Evolutionary conservation across 1,140 invertebrate genomes (phyloP).

Genomic region (Steinernema feltiae): DNA sequence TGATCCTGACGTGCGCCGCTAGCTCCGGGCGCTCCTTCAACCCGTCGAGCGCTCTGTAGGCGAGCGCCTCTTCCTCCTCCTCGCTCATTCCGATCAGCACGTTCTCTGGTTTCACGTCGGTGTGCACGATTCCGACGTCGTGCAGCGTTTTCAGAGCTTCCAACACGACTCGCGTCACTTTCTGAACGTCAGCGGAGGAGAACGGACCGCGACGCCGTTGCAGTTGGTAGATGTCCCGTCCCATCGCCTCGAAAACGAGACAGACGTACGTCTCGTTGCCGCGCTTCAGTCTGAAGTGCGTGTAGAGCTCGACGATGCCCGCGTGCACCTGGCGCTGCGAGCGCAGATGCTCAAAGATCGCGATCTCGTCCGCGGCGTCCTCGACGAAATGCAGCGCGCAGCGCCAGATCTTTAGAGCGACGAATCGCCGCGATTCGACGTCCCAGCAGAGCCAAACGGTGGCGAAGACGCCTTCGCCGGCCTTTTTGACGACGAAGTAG

Average conservation of each 20-base stretch:
- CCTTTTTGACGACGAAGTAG: neutral
- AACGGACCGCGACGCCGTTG: neutral
- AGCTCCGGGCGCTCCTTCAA: neutral
- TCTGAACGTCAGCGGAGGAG: neutral
- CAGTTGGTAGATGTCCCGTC: neutral
- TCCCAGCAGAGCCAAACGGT: slow-evolving; percentile 1
- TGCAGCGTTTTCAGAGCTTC: neutral
- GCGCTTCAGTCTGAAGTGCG: neutral
- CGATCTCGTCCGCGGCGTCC: neutral
- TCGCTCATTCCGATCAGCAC: neutral
- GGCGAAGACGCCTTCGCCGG: neutral
- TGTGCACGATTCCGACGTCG: neutral
- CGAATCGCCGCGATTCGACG: neutral
- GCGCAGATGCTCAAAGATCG: neutral
- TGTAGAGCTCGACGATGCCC: neutral
- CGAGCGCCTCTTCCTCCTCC: neutral
- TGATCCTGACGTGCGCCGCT: neutral
- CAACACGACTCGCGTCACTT: neutral
- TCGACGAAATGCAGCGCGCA: neutral
- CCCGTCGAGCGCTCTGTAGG: neutral
- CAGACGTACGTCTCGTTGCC: neutral
- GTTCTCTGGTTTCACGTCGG: neutral
- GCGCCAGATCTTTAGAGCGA: neutral
- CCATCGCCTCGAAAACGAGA: neutral
- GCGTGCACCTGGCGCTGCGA: neutral